Evolutionary conservation across 1,140 invertebrate genomes (phyloP).

Genomic region (Manduca sexta): DNA sequence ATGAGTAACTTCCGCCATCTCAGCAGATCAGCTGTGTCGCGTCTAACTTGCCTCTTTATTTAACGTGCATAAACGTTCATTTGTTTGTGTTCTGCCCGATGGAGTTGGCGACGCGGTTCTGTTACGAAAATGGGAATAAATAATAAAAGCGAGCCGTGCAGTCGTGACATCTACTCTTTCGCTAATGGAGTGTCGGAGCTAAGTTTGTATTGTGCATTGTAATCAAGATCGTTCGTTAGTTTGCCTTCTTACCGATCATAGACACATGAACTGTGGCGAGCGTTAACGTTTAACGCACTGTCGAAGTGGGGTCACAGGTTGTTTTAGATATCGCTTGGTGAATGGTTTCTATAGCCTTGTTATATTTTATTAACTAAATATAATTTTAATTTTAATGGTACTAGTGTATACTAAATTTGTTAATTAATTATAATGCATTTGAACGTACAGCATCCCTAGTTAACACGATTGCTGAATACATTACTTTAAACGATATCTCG

Average conservation of each 20-base stretch:
- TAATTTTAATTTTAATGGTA: too few relatives aligned
- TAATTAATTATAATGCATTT: too few relatives aligned
- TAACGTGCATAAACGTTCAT: slow-evolving; percentile 41
- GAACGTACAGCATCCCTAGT: too few relatives aligned
- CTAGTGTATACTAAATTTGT: too few relatives aligned
- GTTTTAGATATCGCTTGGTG: too few relatives aligned
- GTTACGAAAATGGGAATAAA: slow-evolving; percentile 30
- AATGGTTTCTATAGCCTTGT: too few relatives aligned
- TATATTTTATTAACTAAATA: too few relatives aligned
- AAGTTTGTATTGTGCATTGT: slow-evolving; percentile 45
- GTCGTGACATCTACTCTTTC: slow-evolving; percentile 64
- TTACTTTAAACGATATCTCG: too few relatives aligned
- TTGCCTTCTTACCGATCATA: slow-evolving; percentile 50
- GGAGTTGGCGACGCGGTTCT: slow-evolving; percentile 17
- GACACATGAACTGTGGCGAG: neutral
- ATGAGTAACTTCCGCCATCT: too few relatives aligned
- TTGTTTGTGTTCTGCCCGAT: slow-evolving; percentile 32
- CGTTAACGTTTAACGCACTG: neutral
- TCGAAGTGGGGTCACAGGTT: too few relatives aligned
- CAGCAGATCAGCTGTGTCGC: too few relatives aligned
- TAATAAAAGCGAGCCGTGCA: slow-evolving; percentile 52
- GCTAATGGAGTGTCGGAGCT: slow-evolving; percentile 55
- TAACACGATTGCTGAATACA: too few relatives aligned
- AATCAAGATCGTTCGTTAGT: slow-evolving; percentile 61
- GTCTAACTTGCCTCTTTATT: neutral